Evolutionary conservation across 2,888 invertebrate species (phyloP).

Genomic region (Cephus rjabovi): DNA sequence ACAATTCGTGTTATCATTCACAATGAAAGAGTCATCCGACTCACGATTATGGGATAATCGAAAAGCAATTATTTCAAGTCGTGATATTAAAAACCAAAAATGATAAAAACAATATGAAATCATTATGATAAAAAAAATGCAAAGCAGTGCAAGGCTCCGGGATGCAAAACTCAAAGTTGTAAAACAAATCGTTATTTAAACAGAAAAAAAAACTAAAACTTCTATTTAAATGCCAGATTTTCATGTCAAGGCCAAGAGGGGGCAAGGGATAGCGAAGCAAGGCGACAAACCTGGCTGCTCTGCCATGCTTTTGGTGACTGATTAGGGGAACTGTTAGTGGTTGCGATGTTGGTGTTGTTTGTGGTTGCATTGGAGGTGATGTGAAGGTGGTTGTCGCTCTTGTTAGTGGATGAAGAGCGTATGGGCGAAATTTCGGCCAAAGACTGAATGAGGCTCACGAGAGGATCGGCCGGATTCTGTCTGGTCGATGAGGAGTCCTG

Average conservation of each 20-base stretch:
- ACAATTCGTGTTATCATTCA: no score
- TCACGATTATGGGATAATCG: no score
- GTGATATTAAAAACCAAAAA: no score
- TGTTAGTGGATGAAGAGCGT: slow-evolving; percentile 48
- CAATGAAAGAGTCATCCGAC: no score
- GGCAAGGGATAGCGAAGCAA: slow-evolving; percentile 20
- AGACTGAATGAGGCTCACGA: slow-evolving; percentile 61
- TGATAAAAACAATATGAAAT: no score
- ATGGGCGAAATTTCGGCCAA: slow-evolving; percentile 58
- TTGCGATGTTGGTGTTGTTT: slow-evolving; percentile 32
- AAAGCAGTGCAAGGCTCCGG: no score
- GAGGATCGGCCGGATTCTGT: slow-evolving; percentile 44
- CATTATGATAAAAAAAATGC: no score
- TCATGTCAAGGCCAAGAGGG: no score
- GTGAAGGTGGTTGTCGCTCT: slow-evolving; percentile 43
- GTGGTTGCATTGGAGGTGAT: slow-evolving; percentile 14
- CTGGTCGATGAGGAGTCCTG: slow-evolving; percentile 27
- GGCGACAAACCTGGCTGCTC: slow-evolving; percentile 61
- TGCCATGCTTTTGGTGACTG: slow-evolving; percentile 66
- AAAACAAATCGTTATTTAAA: slow-evolving; percentile 12
- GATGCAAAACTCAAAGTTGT: no score
- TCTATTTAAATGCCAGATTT: no score
- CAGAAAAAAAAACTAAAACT: slow-evolving; percentile 6
- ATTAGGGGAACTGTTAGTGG: slow-evolving; percentile 61
- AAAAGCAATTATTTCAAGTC: no score